Evolutionary conservation across 2,888 invertebrate genomes (phyloP), one percentile per base, ranked within the genome.

Genomic region (Dolichopus griseipennis): DNA sequence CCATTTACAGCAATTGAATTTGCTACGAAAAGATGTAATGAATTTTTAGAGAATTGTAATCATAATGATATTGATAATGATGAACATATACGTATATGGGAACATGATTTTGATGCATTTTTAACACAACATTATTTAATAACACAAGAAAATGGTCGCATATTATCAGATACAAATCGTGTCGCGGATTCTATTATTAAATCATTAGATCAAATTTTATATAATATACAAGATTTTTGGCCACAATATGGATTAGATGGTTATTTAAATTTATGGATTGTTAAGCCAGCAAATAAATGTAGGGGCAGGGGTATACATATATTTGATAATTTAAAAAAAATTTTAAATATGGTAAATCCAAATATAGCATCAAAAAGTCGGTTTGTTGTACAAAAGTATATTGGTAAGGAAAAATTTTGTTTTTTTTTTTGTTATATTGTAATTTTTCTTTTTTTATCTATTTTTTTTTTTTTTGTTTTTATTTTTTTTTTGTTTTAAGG

Each of bases 341-440:
- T 97, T 68, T 80, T 92, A 72, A 87, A 87, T 34, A 84, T 88
- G 67, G 84, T 90, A n/a, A 90, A 89, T 77, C 84, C 86, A 72
- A 85, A 88, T n/a, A 82, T 83, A 77, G 85, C 85, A 34, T 83
- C 86, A 73, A 90, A 90, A 80, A 85, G 88, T 76, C 87, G 92
- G 84, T 96, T 91, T 79, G 94, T 97, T 66, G 92, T 96, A 15
- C 96, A 97, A 79, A 97, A 97, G 82, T 97, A 97, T 79, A 94
- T 97, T 74, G 95, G 95, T 94, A 84, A 83, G 79, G 43, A 52
- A 12, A 12, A 12, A 18, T 75, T 73, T 67, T 43, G 10, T 65
- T 68, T 33, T 64, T 68, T 34, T 34, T 66, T 65, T 68, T 65
- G 34, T 5, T 7, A 7, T 34, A 66, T 65, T 64, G 61, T 61